Evolutionary conservation across 2,797 vertebrate genomes (phyloP).

Genomic region (Phalanger gymnotis): DNA sequence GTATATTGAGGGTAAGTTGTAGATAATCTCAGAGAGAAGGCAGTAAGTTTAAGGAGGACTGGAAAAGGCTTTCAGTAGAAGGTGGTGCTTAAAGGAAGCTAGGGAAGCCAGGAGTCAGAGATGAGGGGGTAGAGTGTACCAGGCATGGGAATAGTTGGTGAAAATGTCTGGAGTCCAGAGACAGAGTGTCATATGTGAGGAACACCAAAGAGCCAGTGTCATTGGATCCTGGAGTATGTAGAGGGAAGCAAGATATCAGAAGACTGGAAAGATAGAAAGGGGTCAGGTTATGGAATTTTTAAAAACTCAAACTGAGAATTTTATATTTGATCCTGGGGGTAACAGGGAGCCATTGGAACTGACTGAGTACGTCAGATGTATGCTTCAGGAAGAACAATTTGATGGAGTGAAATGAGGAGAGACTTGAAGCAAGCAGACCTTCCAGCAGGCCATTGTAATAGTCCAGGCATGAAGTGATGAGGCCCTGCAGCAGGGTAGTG

Average conservation of each 20-base stretch:
- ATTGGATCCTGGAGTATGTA: background rate
- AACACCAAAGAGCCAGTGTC: background rate
- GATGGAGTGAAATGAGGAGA: background rate
- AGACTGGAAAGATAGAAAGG: background rate
- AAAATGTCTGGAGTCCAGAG: no score
- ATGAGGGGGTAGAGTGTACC: background rate
- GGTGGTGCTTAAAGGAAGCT: background rate
- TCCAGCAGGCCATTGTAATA: background rate
- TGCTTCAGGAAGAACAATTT: background rate
- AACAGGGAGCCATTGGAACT: background rate
- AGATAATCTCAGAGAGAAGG: background rate
- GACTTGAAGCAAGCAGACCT: background rate
- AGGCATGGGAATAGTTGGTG: background rate
- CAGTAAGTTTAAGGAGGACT: background rate
- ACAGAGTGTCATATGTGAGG: background rate
- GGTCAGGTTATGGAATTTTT: background rate
- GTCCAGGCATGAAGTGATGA: background rate
- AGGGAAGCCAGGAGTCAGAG: background rate
- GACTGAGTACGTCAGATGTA: background rate
- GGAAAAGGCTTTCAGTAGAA: background rate
- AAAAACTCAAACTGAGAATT: no score
- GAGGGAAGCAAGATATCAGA: background rate
- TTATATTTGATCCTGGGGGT: background rate
- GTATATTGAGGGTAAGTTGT: background rate
- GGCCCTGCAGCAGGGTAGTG: background rate